phyloP scores from a whole-genome alignment of 2,888 invertebrate species.

The Balanococcus diminutus region DNA sequence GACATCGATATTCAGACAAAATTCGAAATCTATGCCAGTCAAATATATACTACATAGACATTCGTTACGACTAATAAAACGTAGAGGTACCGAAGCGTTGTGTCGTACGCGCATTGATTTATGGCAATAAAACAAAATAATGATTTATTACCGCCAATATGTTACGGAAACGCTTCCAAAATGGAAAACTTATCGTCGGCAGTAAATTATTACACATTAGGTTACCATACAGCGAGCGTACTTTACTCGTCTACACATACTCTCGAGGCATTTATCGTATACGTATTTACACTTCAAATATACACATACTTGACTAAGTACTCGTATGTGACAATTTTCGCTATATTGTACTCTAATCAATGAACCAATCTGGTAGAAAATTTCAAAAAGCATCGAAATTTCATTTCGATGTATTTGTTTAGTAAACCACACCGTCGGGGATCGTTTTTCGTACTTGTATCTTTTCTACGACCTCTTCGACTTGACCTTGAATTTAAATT shows the following conservation, averaged over 20 bases:
- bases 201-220: conserved; percentile 18
- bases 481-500: neutral
- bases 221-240: neutral
- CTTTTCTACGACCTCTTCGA: neutral
- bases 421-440: too few relatives aligned
- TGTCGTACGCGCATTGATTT: neutral
- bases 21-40: neutral
- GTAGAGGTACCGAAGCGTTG: neutral
- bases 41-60: neutral
- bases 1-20: neutral
- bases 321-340: neutral
- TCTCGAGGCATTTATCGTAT: neutral
- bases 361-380: neutral
- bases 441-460: too few relatives aligned
- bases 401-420: neutral
- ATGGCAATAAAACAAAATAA: conserved; percentile 25
- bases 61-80: conserved; percentile 10
- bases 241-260: neutral
- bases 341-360: neutral
- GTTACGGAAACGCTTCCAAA: conserved; percentile 27
- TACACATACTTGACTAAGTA: neutral
- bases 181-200: conserved; percentile 13
- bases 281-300: neutral
- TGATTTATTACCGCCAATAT: conserved; percentile 11
- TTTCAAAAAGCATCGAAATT: neutral